These are phyloP conservation scores for Clepsis dumicolana DNA, from an alignment of 2,888 invertebrate species.

Conservation along the genomic window DNA sequence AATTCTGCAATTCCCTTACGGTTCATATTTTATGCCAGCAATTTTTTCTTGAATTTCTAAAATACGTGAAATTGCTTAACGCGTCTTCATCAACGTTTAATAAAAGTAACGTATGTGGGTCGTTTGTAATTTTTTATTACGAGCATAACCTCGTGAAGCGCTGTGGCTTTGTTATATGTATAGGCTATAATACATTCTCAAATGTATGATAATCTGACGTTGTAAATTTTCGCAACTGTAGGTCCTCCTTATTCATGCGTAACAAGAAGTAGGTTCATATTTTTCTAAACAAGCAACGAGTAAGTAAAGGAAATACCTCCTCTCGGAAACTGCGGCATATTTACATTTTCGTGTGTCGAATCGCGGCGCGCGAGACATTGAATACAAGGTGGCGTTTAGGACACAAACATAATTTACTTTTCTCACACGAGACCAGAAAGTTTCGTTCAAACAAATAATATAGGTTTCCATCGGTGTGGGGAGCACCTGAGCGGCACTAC, in stretches of 20 bases:
- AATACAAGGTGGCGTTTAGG: constrained; percentile 73
- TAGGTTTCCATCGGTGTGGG: constrained; percentile 81
- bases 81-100: constrained; percentile 66
- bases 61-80: constrained; percentile 58
- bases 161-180: constrained; percentile 48
- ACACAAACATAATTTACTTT: constrained; percentile 84
- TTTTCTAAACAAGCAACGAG: constrained; percentile 34
- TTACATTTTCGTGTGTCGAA: constrained; percentile 54
- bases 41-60: constrained; percentile 61
- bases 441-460: constrained; percentile 85
- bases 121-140: constrained; percentile 63
- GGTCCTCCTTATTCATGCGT: constrained; percentile 39
- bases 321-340: constrained; percentile 52
- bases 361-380: constrained; percentile 64
- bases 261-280: constrained; percentile 42
- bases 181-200: constrained; percentile 22
- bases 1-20: constrained; percentile 63
- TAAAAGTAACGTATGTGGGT: constrained; percentile 63
- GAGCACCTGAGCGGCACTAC: constrained; percentile 83
- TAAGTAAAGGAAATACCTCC: constrained; percentile 41
- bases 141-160: constrained; percentile 50
- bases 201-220: constrained; percentile 37
- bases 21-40: constrained; percentile 62
- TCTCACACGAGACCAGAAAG: constrained; percentile 83
- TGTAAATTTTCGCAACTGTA: constrained; percentile 27